Evolutionary conservation across 2,797 vertebrate species (phyloP).

Genomic region (Gobio occitaniae): DNA sequence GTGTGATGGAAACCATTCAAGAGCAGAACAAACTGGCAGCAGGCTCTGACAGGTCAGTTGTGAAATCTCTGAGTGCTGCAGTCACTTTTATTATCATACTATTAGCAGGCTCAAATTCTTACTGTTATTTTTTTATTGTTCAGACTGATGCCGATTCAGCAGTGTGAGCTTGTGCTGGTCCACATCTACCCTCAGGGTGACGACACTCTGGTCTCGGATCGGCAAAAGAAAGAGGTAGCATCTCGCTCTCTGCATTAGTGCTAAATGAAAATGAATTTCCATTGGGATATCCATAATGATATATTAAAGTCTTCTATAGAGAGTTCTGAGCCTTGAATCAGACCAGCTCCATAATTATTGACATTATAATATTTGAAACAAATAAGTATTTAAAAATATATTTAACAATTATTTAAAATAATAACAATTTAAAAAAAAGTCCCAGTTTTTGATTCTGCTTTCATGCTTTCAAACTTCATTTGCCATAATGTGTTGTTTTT

Average conservation of each 20-base stretch:
- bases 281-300: neutral
- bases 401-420: no score
- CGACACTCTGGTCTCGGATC: slow-evolving; percentile 94
- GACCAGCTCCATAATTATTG: neutral
- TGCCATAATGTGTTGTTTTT: neutral
- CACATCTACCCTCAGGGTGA: slow-evolving; percentile 96
- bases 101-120: neutral
- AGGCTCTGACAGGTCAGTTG: slow-evolving; percentile 93
- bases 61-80: neutral
- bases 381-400: neutral
- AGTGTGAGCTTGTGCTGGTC: slow-evolving; percentile 94
- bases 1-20: slow-evolving; percentile 94
- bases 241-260: neutral
- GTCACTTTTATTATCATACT: neutral
- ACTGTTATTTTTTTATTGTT: slow-evolving; percentile 37
- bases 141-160: slow-evolving; percentile 97
- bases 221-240: slow-evolving; percentile 92
- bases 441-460: neutral
- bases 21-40: slow-evolving; percentile 97
- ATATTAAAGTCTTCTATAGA: neutral
- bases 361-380: neutral
- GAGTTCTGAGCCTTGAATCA: neutral
- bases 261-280: neutral
- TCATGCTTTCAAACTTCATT: neutral
- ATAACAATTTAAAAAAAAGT: no score